phyloP scores from a whole-genome alignment of 2,888 invertebrate species.

The Spialia ferax region DNA sequence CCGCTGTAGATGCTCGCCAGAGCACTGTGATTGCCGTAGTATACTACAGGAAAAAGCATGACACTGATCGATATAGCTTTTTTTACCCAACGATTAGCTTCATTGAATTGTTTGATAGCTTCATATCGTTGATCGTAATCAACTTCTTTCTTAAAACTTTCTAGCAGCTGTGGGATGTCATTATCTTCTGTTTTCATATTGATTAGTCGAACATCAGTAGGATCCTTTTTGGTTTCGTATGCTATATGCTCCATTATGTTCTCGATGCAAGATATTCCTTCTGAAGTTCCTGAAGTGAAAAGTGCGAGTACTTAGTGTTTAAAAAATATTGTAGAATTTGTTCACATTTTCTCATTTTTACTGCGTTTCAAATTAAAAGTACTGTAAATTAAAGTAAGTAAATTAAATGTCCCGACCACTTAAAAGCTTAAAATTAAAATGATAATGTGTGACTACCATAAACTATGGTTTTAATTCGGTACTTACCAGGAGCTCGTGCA shows the following conservation, averaged over 20 bases:
- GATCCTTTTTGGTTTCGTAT: constrained; percentile 83
- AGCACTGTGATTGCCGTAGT: constrained; percentile 85
- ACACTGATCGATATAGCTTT: constrained; percentile 88
- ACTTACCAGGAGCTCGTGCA: constrained; percentile 89
- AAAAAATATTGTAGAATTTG: too few relatives aligned
- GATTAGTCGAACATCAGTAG: constrained; percentile 82
- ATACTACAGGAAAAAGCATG: constrained; percentile 88
- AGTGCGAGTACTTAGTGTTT: neutral
- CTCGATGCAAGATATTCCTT: constrained; percentile 87
- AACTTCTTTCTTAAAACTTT: constrained; percentile 64
- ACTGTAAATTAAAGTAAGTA: too few relatives aligned
- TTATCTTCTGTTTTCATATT: constrained; percentile 84
- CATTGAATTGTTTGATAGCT: constrained; percentile 86
- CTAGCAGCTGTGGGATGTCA: constrained; percentile 83
- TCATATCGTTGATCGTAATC: constrained; percentile 84
- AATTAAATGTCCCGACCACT: too few relatives aligned
- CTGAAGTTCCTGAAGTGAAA: constrained; percentile 78
- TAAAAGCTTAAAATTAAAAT: too few relatives aligned
- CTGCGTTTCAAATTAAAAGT: too few relatives aligned
- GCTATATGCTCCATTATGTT: constrained; percentile 91
- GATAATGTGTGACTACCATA: too few relatives aligned
- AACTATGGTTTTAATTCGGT: too few relatives aligned
- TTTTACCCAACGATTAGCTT: constrained; percentile 92
- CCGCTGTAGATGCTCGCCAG: too few relatives aligned
- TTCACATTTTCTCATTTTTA: too few relatives aligned